Evolutionary conservation across 1,140 invertebrate species (phyloP), one percentile per base, ranked within the genome.

Genomic region (Pseudomyrmex concolor): DNA sequence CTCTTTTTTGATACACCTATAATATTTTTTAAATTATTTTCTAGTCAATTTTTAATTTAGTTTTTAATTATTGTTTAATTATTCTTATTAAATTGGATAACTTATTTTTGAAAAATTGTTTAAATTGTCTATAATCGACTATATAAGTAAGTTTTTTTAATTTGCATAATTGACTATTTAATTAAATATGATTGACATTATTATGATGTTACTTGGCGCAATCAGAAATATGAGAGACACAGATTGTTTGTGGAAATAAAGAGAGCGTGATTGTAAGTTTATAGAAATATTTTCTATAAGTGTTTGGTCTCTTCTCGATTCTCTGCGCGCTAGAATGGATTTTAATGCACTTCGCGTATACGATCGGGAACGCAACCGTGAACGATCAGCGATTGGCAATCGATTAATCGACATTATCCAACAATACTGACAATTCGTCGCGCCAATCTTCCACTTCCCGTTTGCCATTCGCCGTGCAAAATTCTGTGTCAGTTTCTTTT

Each of bases 391-490:
- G 76, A 80, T 80, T 80, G 76, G 66, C 76, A 68, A 80, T 86
- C 74, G 86, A 84, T 89, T 84, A 87, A 88, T 88, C 81, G 85
- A 84, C 81, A 77, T 73, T 81, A 67, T 64, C 55, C 64, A 66
- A 84, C 76, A 81, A 86, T 88, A 85, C 48, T 57, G 34, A 43
- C 83, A 72, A 89, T 89, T 85, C 83, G 87, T 63, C 62, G 19
- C 81, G 87, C 60, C 64, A 70, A 89, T 89, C 88, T 57, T 12
- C 45, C 86, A 81, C 84, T 88, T 57, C 34, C 55, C 86, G 83
- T 86, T 87, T 88, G 68, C 70, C 64, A 51, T 50, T 74, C 71
- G 73, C 83, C 77, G 68, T 60, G 63, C 19, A 64, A 59, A 73
- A 84, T 71, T 70, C 54, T 19, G 55, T 50, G 67, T 80, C 73